These are phyloP conservation scores for Cydia amplana DNA, from an alignment of 1,140 invertebrate genomes.

Conservation along the genomic window DNA sequence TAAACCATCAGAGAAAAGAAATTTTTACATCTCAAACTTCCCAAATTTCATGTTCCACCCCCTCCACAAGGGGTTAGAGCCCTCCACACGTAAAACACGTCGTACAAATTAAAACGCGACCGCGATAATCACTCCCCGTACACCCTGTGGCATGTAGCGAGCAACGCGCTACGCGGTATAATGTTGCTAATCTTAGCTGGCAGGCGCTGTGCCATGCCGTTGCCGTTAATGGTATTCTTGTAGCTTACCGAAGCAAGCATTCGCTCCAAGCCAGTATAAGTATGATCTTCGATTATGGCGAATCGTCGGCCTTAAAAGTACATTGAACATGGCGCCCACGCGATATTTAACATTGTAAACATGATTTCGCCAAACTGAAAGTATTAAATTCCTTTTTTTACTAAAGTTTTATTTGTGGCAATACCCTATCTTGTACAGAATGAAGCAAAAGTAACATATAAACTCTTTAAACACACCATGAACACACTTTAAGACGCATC, in stretches of 20 bases:
- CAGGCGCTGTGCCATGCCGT: conserved; percentile 44
- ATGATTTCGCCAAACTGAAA: too few species aligned
- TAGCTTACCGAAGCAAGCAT: neutral
- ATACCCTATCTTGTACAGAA: too few species aligned
- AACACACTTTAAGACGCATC: too few species aligned
- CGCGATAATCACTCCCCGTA: conserved; percentile 53
- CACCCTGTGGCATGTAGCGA: conserved; percentile 38
- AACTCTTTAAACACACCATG: too few species aligned
- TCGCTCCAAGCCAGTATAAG: neutral
- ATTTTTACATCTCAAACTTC: conserved; percentile 27
- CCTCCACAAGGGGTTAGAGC: conserved; percentile 36
- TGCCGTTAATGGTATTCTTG: neutral
- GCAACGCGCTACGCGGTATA: conserved; percentile 43
- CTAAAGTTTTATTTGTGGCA: too few species aligned
- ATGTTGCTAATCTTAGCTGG: conserved; percentile 51
- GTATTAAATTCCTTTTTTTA: too few species aligned
- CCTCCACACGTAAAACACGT: conserved; percentile 55
- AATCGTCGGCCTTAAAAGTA: too few species aligned
- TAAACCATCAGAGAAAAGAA: neutral
- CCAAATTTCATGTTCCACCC: conserved; percentile 31
- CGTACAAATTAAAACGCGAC: conserved; percentile 70
- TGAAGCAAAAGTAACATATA: too few species aligned
- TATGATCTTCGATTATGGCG: too few species aligned
- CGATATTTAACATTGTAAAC: too few species aligned
- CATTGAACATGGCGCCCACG: too few species aligned